Evolutionary conservation across 2,113 vertebrate genomes (phyloP).

Genomic region (Odontesthes bonariensis): DNA sequence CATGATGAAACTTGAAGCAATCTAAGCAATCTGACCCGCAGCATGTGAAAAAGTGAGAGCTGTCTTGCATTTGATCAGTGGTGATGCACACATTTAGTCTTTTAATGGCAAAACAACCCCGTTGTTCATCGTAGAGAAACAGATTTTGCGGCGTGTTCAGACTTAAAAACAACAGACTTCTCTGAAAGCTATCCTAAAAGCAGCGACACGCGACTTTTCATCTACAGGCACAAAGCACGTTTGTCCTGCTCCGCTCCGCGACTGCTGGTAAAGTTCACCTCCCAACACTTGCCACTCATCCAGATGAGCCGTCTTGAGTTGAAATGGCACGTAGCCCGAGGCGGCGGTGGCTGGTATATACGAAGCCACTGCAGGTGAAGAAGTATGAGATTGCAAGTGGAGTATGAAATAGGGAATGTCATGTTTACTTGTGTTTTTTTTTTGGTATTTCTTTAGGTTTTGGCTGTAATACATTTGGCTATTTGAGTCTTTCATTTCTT

Average conservation of each 20-base stretch:
- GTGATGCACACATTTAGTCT: constrained; percentile 47
- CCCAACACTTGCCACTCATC: constrained; percentile 53
- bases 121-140: constrained; percentile 1
- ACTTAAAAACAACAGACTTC: constrained; percentile 17
- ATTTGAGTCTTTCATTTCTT: background rate
- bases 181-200: constrained; percentile 36
- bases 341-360: constrained; percentile 37
- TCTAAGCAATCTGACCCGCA: constrained; percentile 73
- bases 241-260: constrained; percentile 11
- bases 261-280: constrained; percentile 54
- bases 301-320: constrained; percentile 50
- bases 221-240: constrained; percentile 29
- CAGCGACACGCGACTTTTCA: constrained; percentile 27
- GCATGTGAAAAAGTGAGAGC: constrained; percentile 55
- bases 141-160: constrained; percentile 20
- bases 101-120: constrained; percentile 33
- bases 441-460: background rate
- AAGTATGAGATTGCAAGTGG: constrained; percentile 4
- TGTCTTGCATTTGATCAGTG: constrained; percentile 41
- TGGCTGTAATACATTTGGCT: constrained; percentile 8
- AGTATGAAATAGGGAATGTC: background rate
- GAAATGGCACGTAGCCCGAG: constrained; percentile 47
- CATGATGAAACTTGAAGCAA: constrained; percentile 81
- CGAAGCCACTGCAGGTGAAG: constrained; percentile 12
- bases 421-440: constrained; percentile 24